phyloP scores from a whole-genome alignment of 2,113 vertebrate genomes.

The Cygnus buccinator region DNA sequence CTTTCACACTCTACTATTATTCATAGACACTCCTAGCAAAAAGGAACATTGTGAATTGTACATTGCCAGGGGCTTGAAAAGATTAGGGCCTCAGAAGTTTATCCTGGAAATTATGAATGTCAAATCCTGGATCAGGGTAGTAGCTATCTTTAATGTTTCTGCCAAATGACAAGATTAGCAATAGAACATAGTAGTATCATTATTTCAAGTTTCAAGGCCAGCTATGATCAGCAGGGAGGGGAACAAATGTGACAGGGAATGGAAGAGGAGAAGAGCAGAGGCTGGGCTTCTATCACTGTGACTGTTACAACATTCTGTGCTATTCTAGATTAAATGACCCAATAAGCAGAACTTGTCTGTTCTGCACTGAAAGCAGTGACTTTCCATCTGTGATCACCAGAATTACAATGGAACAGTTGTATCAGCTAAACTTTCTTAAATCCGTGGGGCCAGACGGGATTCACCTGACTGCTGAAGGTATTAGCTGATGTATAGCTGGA shows the following conservation, averaged over 20 bases:
- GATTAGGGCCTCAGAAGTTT: background rate
- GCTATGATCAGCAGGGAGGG: background rate
- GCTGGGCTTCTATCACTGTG: background rate
- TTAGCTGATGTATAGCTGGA: background rate
- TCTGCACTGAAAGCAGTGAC: background rate
- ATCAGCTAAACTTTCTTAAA: background rate
- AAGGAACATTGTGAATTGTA: background rate
- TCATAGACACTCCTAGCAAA: background rate
- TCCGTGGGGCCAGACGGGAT: background rate
- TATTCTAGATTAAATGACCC: background rate
- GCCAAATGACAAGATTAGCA: conserved; percentile 17
- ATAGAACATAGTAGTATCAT: background rate
- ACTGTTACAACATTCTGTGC: background rate
- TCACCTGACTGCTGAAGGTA: background rate
- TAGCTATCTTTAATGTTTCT: background rate
- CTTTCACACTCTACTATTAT: background rate
- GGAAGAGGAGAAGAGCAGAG: background rate
- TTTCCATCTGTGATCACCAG: background rate
- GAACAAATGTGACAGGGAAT: background rate
- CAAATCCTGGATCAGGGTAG: background rate
- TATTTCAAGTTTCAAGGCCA: background rate
- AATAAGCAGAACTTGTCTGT: background rate
- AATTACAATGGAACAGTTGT: background rate
- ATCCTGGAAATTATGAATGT: conserved; percentile 26
- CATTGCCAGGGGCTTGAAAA: background rate